Evolutionary conservation across 2,113 vertebrate genomes (phyloP), one percentile per base, ranked within the genome.

Genomic region (Entelurus aequoreus): DNA sequence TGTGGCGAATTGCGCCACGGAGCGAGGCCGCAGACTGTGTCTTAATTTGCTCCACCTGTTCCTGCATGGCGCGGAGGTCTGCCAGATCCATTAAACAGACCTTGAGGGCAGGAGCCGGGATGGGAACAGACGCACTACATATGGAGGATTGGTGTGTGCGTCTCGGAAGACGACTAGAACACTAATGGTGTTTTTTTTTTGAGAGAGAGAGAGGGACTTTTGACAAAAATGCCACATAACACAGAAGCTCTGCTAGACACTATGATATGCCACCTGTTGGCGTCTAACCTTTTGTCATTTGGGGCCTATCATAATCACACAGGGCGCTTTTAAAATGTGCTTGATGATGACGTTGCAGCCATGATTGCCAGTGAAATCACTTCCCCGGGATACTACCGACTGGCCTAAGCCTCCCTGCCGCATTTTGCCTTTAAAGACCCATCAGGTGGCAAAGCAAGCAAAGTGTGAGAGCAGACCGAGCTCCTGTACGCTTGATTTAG

Each of bases 1-100:
- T 81, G 77, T 80, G 76, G 81, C 75, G 75, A 85, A 81, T 79
- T 84, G 85, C 75, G 82, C 81, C 74, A 69, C 72, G 35, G 72
- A 80, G 80, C 72, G 62, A 60, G 73, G 79, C 80, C 69, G 66
- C 86, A 83, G 83, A 79, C 87, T 89, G 85, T 82, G 82, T 87
- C 85, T 88, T 89, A 86, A 90, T 89, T 90, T 90, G 77, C 87
- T 85, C 87, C 90, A 91, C 89, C 87, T 88, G 86, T 86, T 89
- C 84, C 76, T 63, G 79, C 79, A 72, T 92, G 81, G 77, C 77
- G 78, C 68, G 78, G 88, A 77, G 75, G 75, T 73, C 80, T 90
- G 89, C 90, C 90, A 91, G 89, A 91, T 88, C 90, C 91, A 94
- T 94, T 93, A 94, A 85, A 83, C 73, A 80, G 86, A 83, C 88